Evolutionary conservation across 2,797 vertebrate genomes (phyloP).

Genomic region (Uromys caudimaculatus): DNA sequence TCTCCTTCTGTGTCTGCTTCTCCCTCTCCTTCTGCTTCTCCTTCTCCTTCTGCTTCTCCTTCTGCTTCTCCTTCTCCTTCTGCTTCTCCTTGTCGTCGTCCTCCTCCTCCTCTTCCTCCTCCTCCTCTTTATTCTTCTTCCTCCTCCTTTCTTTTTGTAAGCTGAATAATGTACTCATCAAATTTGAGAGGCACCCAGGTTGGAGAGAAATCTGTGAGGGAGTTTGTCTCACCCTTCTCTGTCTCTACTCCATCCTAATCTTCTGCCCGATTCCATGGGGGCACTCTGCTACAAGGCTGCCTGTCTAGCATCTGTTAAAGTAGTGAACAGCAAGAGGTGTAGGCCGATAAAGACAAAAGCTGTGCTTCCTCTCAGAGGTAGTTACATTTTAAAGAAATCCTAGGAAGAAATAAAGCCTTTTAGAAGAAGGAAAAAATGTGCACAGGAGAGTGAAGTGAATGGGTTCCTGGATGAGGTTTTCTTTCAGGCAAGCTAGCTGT

Average conservation of each 20-base stretch:
- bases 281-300: background rate
- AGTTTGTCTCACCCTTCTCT: background rate
- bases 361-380: background rate
- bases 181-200: background rate
- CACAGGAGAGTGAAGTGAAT: background rate
- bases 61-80: no score
- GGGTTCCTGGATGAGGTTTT: background rate
- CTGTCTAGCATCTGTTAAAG: background rate
- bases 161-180: constrained; percentile 57
- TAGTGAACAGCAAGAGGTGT: constrained; percentile 40
- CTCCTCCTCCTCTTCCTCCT: no score
- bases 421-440: background rate
- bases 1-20: no score
- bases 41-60: no score
- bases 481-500: constrained; percentile 20
- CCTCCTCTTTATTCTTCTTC: background rate
- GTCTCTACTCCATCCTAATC: constrained; percentile 13
- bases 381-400: constrained; percentile 49
- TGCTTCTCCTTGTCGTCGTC: no score
- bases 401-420: constrained; percentile 44
- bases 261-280: background rate
- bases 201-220: constrained; percentile 47
- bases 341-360: constrained; percentile 53
- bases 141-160: background rate
- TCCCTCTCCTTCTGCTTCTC: no score